phyloP scores from a whole-genome alignment of 2,888 invertebrate genomes.

The Hecatera dysodea region DNA sequence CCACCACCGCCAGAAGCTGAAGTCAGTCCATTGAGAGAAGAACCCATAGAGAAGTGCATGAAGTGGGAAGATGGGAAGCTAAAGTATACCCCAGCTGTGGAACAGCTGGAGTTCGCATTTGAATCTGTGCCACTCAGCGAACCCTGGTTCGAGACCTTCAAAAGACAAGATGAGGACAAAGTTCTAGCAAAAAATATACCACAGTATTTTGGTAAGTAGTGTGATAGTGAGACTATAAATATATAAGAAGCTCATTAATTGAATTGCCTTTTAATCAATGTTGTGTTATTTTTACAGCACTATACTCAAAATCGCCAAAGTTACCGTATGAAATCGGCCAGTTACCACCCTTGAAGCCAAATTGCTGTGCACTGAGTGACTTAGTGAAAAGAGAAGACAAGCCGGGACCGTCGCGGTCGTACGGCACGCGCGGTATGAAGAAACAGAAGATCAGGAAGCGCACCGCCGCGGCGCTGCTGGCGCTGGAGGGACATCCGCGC shows the following conservation, averaged over 20 bases:
- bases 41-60: conserved; percentile 82
- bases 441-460: conserved; percentile 81
- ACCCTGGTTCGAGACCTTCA: conserved; percentile 95
- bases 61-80: conserved; percentile 87
- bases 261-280: conserved; percentile 2
- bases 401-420: conserved; percentile 82
- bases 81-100: conserved; percentile 89
- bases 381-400: conserved; percentile 84
- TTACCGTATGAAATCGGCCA: conserved; percentile 95
- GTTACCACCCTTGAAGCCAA: conserved; percentile 91
- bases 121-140: conserved; percentile 94
- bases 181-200: conserved; percentile 92
- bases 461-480: conserved; percentile 77
- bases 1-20: conserved; percentile 62
- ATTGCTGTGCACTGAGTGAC: conserved; percentile 88
- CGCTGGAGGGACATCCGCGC: conserved; percentile 92
- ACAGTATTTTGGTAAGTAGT: conserved; percentile 88
- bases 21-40: conserved; percentile 78
- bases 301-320: conserved; percentile 92
- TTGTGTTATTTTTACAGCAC: conserved; percentile 81
- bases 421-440: conserved; percentile 86
- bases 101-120: conserved; percentile 93
- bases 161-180: conserved; percentile 93
- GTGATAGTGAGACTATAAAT: neutral
- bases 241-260: conserved; percentile 7